These are phyloP conservation scores for Perithous albicinctus DNA, from an alignment of 2,888 invertebrate species.

Conservation along the genomic window DNA sequence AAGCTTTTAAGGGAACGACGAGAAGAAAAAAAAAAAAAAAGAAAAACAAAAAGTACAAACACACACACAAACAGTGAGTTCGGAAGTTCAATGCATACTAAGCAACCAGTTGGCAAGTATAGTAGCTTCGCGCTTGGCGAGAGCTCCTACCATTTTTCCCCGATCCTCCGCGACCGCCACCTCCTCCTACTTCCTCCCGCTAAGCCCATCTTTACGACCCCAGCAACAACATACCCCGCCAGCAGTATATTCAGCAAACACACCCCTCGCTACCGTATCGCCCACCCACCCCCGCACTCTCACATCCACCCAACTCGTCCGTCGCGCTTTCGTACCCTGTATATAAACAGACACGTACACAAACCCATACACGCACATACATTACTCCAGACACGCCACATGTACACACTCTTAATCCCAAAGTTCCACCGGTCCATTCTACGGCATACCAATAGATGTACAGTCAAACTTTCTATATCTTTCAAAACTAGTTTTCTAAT, in stretches of 20 bases:
- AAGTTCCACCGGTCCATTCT: constrained; percentile 60
- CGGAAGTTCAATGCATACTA: constrained; percentile 84
- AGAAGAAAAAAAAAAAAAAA: constrained; percentile 61
- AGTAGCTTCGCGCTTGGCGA: constrained; percentile 57
- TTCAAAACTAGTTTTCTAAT: background rate
- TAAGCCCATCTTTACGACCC: constrained; percentile 79
- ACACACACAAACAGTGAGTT: constrained; percentile 81
- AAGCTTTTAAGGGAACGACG: constrained; percentile 50
- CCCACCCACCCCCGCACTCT: constrained; percentile 50
- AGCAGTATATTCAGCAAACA: constrained; percentile 63
- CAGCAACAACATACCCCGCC: constrained; percentile 72
- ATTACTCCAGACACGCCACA: constrained; percentile 29
- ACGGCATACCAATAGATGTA: constrained; percentile 29
- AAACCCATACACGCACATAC: constrained; percentile 23
- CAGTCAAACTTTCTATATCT: constrained; percentile 23
- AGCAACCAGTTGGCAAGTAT: constrained; percentile 77
- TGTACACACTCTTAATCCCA: constrained; percentile 66
- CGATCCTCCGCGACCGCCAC: constrained; percentile 66
- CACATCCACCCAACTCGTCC: constrained; percentile 41
- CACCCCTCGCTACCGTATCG: constrained; percentile 65
- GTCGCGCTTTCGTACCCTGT: constrained; percentile 31
- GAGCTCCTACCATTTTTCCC: constrained; percentile 60
- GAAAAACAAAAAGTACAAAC: no score
- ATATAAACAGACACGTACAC: constrained; percentile 65
- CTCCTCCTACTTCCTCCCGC: constrained; percentile 67